Evolutionary conservation across 92 coral and sea anemone species (phyloP).

Genomic region (Actinernus sp.): DNA sequence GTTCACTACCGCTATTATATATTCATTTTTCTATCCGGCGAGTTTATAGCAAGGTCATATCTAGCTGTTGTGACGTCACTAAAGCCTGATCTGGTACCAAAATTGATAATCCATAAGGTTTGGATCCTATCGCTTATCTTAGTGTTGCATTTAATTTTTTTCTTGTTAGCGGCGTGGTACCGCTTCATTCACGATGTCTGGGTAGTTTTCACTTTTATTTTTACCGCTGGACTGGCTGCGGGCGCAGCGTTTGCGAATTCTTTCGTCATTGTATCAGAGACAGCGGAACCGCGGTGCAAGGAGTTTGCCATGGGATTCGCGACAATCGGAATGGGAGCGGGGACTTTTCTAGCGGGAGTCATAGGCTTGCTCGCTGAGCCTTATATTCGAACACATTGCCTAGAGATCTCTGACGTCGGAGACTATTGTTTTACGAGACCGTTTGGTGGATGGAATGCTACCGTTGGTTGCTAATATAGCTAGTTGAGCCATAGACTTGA

Average conservation of each 20-base stretch:
- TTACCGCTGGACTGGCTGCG: constrained; percentile 87
- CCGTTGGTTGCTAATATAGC: constrained; percentile 38
- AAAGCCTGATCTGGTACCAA: constrained; percentile 64
- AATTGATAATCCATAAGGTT: constrained; percentile 49
- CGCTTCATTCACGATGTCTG: constrained; percentile 84
- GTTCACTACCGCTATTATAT: constrained; percentile 89
- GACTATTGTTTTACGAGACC: constrained; percentile 91
- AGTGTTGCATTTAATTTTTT: constrained; percentile 64
- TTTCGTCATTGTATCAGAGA: constrained; percentile 83
- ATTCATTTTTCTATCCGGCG: constrained; percentile 87
- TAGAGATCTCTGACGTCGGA: constrained; percentile 50
- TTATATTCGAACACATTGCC: constrained; percentile 73
- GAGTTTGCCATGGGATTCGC: constrained; percentile 96
- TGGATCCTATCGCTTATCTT: constrained; percentile 77
- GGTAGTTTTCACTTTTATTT: constrained; percentile 81
- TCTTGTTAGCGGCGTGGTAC: constrained; percentile 86
- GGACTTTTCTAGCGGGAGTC: constrained; percentile 87
- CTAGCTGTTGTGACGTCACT: constrained; percentile 74
- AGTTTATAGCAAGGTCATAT: constrained; percentile 85
- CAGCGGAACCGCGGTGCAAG: constrained; percentile 60
- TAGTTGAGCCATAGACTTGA: neutral
- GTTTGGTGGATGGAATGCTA: constrained; percentile 80
- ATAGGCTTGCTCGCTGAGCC: constrained; percentile 83
- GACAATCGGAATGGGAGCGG: constrained; percentile 94
- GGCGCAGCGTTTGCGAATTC: constrained; percentile 92